Evolutionary conservation across 2,888 invertebrate genomes (phyloP).

Genomic region (Drosophila flavopinicola): DNA sequence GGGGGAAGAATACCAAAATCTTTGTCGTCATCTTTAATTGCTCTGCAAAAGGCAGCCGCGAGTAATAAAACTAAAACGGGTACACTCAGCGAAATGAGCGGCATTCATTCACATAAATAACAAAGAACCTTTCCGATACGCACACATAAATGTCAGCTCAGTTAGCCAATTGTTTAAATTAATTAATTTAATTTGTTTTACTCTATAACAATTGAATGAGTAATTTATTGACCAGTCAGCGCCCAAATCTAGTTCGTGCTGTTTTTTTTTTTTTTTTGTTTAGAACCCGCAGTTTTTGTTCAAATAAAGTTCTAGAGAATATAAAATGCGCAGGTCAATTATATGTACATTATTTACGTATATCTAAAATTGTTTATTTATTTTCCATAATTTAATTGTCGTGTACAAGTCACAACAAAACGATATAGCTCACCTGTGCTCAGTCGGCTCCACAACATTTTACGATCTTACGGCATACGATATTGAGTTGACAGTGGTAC

Average conservation of each 20-base stretch:
- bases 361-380: background rate
- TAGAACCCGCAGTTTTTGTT: no score
- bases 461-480: conserved; percentile 41
- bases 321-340: background rate
- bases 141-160: no score
- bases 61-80: background rate
- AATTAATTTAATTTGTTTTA: background rate
- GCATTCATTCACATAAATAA: background rate
- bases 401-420: conserved; percentile 15
- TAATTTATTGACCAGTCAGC: background rate
- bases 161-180: background rate
- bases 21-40: conserved; percentile 22
- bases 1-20: background rate
- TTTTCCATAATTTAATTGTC: background rate
- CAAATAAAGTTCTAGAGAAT: no score
- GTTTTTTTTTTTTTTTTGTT: background rate
- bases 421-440: conserved; percentile 16
- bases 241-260: background rate
- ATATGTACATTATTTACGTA: background rate
- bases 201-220: background rate
- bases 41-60: background rate
- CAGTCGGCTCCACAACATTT: conserved; percentile 6
- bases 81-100: conserved; percentile 29
- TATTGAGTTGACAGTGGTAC: conserved; percentile 18
- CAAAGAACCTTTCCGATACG: conserved; percentile 15